Evolutionary conservation across 2,888 invertebrate genomes (phyloP).

Genomic region (Andrena flavipes): DNA sequence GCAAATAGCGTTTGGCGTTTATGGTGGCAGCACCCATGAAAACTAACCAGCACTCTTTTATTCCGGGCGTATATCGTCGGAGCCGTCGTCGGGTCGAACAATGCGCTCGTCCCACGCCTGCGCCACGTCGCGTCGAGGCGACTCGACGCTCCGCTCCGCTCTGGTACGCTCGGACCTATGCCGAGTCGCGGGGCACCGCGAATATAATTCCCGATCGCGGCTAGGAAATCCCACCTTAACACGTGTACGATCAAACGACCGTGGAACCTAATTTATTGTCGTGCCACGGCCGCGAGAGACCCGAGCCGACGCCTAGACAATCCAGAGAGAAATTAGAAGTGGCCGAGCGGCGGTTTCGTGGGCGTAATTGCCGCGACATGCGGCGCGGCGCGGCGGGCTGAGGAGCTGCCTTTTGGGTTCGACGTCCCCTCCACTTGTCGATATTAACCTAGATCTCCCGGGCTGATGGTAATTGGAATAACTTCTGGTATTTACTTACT

Average conservation of each 20-base stretch:
- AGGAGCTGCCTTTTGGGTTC: not conserved
- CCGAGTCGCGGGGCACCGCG: not conserved
- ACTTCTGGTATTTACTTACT: too few species aligned
- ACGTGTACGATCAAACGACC: slow-evolving; percentile 56
- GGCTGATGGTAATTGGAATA: too few species aligned
- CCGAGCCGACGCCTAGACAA: slow-evolving; percentile 56
- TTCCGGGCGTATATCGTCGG: slow-evolving; percentile 52
- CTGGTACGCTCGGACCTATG: not conserved
- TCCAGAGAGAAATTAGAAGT: slow-evolving; percentile 64
- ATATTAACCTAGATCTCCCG: too few species aligned
- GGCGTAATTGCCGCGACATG: slow-evolving; percentile 69
- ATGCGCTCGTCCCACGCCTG: slow-evolving; percentile 66
- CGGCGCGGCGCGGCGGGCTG: not conserved
- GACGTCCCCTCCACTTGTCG: not conserved
- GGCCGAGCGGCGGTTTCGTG: slow-evolving; percentile 48
- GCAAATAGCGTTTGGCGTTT: slow-evolving; percentile 68
- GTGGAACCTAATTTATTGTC: slow-evolving; percentile 68
- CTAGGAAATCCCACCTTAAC: slow-evolving; percentile 25
- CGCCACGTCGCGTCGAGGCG: slow-evolving; percentile 58
- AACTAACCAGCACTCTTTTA: slow-evolving; percentile 57
- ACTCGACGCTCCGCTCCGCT: slow-evolving; percentile 5
- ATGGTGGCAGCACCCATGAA: slow-evolving; percentile 60
- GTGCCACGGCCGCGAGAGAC: slow-evolving; percentile 9
- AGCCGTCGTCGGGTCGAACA: slow-evolving; percentile 60
- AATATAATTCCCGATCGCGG: not conserved